Conservation (phyloP, 2,888 invertebrate genomes). For the Cryptus viduatorius region DNA sequence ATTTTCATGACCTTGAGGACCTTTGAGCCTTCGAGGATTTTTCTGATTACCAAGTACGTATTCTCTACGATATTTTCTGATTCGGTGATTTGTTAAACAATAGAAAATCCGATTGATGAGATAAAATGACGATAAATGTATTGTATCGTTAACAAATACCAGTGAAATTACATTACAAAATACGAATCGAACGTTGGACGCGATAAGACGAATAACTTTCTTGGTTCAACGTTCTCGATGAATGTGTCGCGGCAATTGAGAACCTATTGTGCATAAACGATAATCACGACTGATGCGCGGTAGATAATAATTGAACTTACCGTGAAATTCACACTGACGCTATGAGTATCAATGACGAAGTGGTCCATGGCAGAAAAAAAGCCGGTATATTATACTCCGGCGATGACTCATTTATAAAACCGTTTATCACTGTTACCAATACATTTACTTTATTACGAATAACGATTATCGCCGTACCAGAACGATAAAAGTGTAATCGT, state of each 20-base stretch:
- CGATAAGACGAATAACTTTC: not conserved
- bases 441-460: not conserved
- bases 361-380: conserved; percentile 23
- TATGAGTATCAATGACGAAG: conserved; percentile 4
- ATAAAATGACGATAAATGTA: no score
- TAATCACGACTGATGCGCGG: no score
- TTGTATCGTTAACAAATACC: no score
- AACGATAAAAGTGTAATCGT: not conserved
- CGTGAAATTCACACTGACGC: not conserved
- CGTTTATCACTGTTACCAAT: not conserved
- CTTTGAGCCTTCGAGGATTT: no score
- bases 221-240: no score
- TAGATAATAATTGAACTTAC: conserved; percentile 36
- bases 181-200: not conserved
- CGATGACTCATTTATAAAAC: not conserved
- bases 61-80: no score
- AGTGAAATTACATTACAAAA: no score
- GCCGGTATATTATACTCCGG: conserved; percentile 1
- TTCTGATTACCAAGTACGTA: no score
- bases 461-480: not conserved
- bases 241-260: no score
- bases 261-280: no score
- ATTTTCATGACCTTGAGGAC: not conserved
- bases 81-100: no score
- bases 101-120: no score